Evolutionary conservation across 2,888 invertebrate species (phyloP).

Genomic region (Hypolimnas misippus): DNA sequence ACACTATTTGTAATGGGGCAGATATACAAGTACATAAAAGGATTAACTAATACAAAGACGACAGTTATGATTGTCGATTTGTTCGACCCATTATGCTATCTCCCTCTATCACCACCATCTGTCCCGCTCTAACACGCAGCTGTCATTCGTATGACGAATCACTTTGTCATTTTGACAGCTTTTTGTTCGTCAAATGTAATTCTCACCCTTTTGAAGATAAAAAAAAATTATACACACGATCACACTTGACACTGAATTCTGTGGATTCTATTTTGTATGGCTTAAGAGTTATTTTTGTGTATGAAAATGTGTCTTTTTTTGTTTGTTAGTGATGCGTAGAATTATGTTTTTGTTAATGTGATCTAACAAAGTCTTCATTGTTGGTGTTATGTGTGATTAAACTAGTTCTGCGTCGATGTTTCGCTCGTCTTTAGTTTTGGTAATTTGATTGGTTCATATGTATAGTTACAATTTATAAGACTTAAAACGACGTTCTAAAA

Average conservation of each 20-base stretch:
- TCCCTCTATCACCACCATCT: constrained; percentile 39
- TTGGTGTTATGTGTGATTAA: constrained; percentile 8
- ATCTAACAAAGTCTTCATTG: constrained; percentile 13
- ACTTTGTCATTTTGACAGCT: constrained; percentile 80
- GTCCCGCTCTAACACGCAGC: constrained; percentile 68
- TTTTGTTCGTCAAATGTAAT: constrained; percentile 71
- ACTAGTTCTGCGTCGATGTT: not conserved
- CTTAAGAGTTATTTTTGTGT: not conserved
- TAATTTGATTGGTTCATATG: no score
- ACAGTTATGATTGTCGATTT: constrained; percentile 56
- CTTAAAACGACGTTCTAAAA: no score
- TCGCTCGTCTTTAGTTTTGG: no score
- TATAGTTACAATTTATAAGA: no score
- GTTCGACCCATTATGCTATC: constrained; percentile 46
- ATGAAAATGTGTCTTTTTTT: not conserved
- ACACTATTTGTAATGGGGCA: constrained; percentile 15
- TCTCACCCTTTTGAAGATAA: constrained; percentile 71
- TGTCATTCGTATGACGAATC: constrained; percentile 80
- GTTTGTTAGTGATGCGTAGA: constrained; percentile 19
- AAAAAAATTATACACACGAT: constrained; percentile 36
- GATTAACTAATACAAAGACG: constrained; percentile 22
- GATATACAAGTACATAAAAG: constrained; percentile 16
- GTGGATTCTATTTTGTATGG: no score
- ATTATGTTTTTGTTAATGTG: constrained; percentile 20
- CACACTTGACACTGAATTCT: constrained; percentile 10